A percentile compares a stretch with the other conserved stretches of the same genome.
These are phyloP conservation scores for Aurelia aurita complex sp. Pacific DNA, from an alignment of 30 jellyfish, hydroid and myxozoan genomes.

Conservation along the genomic window DNA sequence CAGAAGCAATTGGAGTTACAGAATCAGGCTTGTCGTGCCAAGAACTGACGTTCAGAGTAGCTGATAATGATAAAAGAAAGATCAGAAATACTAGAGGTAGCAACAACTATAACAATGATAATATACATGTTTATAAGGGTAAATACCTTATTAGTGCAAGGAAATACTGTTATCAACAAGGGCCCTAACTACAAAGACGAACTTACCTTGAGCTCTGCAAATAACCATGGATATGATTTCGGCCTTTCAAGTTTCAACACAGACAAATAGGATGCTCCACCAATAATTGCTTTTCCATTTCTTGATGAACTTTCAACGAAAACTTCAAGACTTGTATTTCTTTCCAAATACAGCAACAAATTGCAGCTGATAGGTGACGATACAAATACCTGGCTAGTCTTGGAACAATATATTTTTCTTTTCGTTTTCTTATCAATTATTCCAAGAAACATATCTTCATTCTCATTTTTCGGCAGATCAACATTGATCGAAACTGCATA, in stretches of 20 bases:
- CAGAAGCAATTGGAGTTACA: too few relatives aligned
- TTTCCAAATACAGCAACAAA: slow-evolving; percentile 3
- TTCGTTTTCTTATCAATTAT: not conserved
- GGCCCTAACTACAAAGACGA: not conserved
- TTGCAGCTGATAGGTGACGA: slow-evolving; percentile 27
- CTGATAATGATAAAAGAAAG: too few relatives aligned
- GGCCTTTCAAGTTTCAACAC: slow-evolving; percentile 47
- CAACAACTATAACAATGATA: too few relatives aligned
- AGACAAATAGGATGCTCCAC: slow-evolving; percentile 30
- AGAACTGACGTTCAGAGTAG: too few relatives aligned
- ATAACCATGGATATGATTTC: slow-evolving; percentile 41
- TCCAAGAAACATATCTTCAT: slow-evolving; percentile 19
- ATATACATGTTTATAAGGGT: too few relatives aligned
- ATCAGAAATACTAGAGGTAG: too few relatives aligned
- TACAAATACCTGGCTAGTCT: not conserved
- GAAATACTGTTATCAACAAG: not conserved
- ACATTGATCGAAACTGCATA: slow-evolving; percentile 13
- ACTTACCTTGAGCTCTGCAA: slow-evolving; percentile 53
- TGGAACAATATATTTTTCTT: slow-evolving; percentile 1
- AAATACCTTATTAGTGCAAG: too few relatives aligned
- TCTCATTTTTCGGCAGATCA: not conserved
- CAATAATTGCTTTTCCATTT: not conserved
- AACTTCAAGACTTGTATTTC: not conserved
- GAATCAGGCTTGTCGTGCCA: too few relatives aligned
- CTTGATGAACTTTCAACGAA: not conserved